phyloP scores from a whole-genome alignment of 2,797 vertebrate genomes.

The Tapera naevia region DNA sequence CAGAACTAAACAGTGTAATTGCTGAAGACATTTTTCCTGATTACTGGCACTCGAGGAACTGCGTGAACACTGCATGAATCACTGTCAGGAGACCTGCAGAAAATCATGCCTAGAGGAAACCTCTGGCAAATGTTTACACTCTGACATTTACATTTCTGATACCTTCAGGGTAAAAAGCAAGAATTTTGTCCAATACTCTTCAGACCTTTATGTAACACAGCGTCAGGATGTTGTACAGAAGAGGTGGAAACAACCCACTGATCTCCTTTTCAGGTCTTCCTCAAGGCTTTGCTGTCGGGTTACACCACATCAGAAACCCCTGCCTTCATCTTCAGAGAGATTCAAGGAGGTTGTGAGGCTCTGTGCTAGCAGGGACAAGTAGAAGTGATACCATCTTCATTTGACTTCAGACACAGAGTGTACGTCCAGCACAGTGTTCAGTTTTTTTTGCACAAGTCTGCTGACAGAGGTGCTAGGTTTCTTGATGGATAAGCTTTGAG shows the following conservation, averaged over 20 bases:
- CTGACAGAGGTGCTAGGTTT: not conserved
- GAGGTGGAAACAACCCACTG: rapidly evolving
- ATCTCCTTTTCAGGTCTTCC: not conserved
- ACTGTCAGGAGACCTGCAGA: not conserved
- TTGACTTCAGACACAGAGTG: not conserved
- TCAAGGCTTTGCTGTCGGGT: not conserved
- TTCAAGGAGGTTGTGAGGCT: not conserved
- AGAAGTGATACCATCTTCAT: not conserved
- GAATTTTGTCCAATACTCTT: not conserved
- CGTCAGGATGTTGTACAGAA: not conserved
- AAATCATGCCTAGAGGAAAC: not conserved
- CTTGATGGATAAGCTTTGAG: not conserved
- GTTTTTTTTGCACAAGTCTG: not conserved
- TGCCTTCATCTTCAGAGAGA: not conserved
- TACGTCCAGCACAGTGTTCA: not conserved
- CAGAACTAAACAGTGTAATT: not conserved
- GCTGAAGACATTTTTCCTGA: not conserved
- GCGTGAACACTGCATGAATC: not conserved
- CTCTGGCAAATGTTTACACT: not conserved
- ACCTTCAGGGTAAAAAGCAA: not conserved
- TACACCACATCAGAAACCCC: not conserved
- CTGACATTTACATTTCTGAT: not conserved
- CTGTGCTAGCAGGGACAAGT: not conserved
- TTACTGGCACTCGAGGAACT: not conserved
- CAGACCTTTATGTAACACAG: not conserved